Percentiles rank a stretch among this genome's conserved stretches.
These are phyloP conservation scores for Oryzias dopingdopingensis DNA, from an alignment of 2,797 vertebrate genomes.

Conservation along the genomic window DNA sequence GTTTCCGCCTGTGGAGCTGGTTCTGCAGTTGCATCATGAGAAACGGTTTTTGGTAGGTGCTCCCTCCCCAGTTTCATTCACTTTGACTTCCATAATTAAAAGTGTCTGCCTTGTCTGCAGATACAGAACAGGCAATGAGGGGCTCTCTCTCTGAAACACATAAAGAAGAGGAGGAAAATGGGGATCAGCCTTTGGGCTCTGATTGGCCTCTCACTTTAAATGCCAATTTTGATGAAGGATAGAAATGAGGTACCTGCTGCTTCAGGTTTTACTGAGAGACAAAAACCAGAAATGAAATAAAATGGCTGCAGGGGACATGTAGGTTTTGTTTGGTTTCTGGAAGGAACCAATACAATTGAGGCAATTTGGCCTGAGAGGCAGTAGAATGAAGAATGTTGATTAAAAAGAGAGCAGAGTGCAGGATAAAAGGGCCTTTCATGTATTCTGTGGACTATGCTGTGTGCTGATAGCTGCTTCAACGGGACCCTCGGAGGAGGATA, in stretches of 20 bases:
- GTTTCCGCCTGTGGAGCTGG: slow-evolving; percentile 61
- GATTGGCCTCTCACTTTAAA: slow-evolving; percentile 53
- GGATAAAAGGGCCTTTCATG: slow-evolving; percentile 67
- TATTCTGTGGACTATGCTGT: slow-evolving; percentile 53
- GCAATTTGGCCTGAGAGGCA: slow-evolving; percentile 60
- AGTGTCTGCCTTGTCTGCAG: slow-evolving; percentile 79
- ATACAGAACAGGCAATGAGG: slow-evolving; percentile 77
- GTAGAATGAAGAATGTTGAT: slow-evolving; percentile 66
- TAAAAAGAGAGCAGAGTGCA: slow-evolving; percentile 58
- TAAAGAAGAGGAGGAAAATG: slow-evolving; percentile 72
- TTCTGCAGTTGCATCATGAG: slow-evolving; percentile 72
- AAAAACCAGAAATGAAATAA: slow-evolving; percentile 48
- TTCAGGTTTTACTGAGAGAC: slow-evolving; percentile 29
- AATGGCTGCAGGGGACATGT: slow-evolving; percentile 16
- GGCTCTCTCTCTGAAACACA: slow-evolving; percentile 83
- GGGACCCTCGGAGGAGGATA: slow-evolving; percentile 59
- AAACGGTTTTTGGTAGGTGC: slow-evolving; percentile 61
- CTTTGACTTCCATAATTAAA: slow-evolving; percentile 78
- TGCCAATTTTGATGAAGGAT: slow-evolving; percentile 60
- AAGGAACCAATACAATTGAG: slow-evolving; percentile 55
- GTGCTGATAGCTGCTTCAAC: slow-evolving; percentile 60
- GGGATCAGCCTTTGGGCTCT: slow-evolving; percentile 70
- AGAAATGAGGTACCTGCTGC: slow-evolving; percentile 19
- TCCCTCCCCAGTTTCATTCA: slow-evolving; percentile 66
- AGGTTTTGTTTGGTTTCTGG: slow-evolving; percentile 26